phyloP scores from a whole-genome alignment of 92 coral and sea anemone genomes.

The Siderastrea radians region DNA sequence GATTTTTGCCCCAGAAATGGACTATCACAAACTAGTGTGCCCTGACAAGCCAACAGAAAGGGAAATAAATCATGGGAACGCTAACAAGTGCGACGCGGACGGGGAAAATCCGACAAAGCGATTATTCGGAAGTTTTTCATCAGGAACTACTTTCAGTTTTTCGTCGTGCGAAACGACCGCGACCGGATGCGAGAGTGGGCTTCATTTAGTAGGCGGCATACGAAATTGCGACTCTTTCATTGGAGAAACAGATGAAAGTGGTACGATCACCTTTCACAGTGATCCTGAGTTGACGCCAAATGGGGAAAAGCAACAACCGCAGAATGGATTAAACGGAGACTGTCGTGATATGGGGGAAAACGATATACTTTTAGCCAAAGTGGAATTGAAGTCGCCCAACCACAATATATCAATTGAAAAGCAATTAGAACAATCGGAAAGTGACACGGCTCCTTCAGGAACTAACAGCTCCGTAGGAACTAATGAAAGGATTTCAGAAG shows the following conservation, averaged over 20 bases:
- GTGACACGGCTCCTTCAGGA: slow-evolving; percentile 76
- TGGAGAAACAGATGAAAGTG: slow-evolving; percentile 61
- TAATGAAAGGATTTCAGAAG: slow-evolving; percentile 37
- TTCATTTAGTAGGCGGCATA: slow-evolving; percentile 89
- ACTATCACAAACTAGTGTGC: slow-evolving; percentile 78
- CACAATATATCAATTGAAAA: slow-evolving; percentile 88
- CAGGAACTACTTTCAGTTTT: slow-evolving; percentile 35
- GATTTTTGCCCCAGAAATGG: slow-evolving; percentile 85
- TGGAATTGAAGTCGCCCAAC: slow-evolving; percentile 76
- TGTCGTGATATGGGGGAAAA: slow-evolving; percentile 52
- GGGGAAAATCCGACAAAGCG: slow-evolving; percentile 8
- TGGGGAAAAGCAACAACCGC: slow-evolving; percentile 30
- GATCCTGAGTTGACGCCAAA: slow-evolving; percentile 34
- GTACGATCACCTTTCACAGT: slow-evolving; percentile 46
- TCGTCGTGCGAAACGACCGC: slow-evolving; percentile 72
- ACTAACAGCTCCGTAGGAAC: slow-evolving; percentile 56
- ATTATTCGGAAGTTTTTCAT: slow-evolving; percentile 24
- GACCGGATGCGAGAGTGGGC: slow-evolving; percentile 96
- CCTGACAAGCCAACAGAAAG: slow-evolving; percentile 59
- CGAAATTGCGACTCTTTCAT: slow-evolving; percentile 67
- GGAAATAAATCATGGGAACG: slow-evolving; percentile 7
- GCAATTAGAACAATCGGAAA: slow-evolving; percentile 85
- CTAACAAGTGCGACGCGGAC: slow-evolving; percentile 44
- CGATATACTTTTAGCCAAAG: slow-evolving; percentile 73
- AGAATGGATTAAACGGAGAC: slow-evolving; percentile 49